These are phyloP conservation scores for Catocala sponsa DNA, from an alignment of 2,888 invertebrate genomes.

Conservation along the genomic window DNA sequence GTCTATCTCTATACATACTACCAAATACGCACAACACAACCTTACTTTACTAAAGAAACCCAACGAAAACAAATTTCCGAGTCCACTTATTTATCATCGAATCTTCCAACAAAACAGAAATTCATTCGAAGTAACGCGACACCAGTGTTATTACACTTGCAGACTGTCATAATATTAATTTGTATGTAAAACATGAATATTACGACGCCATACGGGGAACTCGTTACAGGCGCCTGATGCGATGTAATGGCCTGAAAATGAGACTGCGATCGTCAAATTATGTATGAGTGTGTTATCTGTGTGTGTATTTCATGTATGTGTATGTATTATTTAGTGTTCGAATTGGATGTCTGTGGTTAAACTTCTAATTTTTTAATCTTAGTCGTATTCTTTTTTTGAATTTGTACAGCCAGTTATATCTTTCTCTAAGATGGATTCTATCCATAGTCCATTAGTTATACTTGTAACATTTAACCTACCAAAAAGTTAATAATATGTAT, in stretches of 20 bases:
- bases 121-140: conserved; percentile 28
- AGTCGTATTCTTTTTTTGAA: no score
- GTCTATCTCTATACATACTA: no score
- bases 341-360: not conserved
- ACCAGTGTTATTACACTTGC: conserved; percentile 45
- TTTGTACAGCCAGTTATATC: no score
- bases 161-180: conserved; percentile 53
- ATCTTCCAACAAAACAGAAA: conserved; percentile 28
- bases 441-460: no score
- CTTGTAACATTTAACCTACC: no score
- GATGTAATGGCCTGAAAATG: conserved; percentile 67
- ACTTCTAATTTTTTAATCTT: no score
- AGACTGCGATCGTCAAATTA: conserved; percentile 53
- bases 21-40: not conserved
- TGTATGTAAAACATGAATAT: conserved; percentile 56
- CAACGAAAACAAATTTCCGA: conserved; percentile 1
- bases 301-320: conserved; percentile 9
- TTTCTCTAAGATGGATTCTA: no score
- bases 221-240: conserved; percentile 49
- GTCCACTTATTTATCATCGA: conserved; percentile 3
- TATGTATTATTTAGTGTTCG: conserved; percentile 2
- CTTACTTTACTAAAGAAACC: not conserved
- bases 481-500: no score
- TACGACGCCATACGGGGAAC: conserved; percentile 53
- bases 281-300: conserved; percentile 30